phyloP scores from a whole-genome alignment of 2,113 vertebrate genomes.

The Myrmecophaga tridactyla region DNA sequence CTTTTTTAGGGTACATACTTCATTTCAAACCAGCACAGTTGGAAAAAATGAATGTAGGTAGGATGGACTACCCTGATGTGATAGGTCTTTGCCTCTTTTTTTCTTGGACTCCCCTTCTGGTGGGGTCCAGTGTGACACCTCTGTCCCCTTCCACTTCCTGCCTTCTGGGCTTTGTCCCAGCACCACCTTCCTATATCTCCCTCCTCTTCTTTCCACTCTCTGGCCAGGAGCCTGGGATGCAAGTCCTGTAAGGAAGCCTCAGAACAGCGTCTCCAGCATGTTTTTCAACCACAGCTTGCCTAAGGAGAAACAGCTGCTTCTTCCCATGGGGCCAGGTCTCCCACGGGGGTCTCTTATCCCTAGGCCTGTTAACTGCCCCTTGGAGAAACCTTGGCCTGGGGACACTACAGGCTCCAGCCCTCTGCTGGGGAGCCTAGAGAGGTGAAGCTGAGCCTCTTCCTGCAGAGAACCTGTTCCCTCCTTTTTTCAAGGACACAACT shows the following conservation, averaged over 20 bases:
- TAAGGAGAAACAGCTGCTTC: background rate
- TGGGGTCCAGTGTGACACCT: background rate
- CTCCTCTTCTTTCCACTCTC: background rate
- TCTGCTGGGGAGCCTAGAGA: fast-evolving
- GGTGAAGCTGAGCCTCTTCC: background rate
- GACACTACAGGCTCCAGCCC: background rate
- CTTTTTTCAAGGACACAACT: background rate
- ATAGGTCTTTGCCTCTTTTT: background rate
- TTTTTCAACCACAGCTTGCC: background rate
- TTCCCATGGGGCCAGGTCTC: background rate
- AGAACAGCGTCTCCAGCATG: background rate
- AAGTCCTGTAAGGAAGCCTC: background rate
- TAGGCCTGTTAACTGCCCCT: background rate
- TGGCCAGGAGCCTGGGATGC: background rate
- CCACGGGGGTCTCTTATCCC: background rate
- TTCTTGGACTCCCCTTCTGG: background rate
- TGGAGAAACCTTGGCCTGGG: background rate
- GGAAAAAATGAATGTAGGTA: background rate
- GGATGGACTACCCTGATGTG: background rate
- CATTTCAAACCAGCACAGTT: too few species aligned
- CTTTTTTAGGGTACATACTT: too few species aligned
- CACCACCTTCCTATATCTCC: background rate
- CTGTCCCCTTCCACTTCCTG: background rate
- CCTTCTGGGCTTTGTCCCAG: background rate
- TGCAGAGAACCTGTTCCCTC: background rate